These are phyloP conservation scores for Gobius niger DNA, from an alignment of 2,113 vertebrate species.

Conservation along the genomic window DNA sequence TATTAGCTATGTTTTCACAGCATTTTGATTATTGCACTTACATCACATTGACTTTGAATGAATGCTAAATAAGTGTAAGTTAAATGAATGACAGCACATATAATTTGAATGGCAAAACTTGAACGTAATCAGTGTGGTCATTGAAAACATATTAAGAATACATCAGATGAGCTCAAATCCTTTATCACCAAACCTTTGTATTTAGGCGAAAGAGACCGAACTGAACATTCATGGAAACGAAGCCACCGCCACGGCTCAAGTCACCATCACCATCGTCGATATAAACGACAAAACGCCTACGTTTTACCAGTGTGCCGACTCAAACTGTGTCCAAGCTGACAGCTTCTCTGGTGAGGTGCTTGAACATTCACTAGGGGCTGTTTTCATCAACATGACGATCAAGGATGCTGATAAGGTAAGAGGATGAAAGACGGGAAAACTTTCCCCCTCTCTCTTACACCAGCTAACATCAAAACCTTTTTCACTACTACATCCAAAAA, in stretches of 20 bases:
- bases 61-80: no score
- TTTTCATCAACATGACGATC: slow-evolving; percentile 80
- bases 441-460: not conserved
- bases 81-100: no score
- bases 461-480: not conserved
- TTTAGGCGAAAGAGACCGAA: slow-evolving; percentile 68
- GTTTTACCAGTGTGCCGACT: slow-evolving; percentile 81
- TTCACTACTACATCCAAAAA: not conserved
- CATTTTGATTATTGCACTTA: no score
- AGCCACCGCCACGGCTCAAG: slow-evolving; percentile 52
- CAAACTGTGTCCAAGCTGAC: slow-evolving; percentile 56
- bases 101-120: no score
- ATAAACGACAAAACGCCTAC: slow-evolving; percentile 85
- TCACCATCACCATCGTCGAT: slow-evolving; percentile 80
- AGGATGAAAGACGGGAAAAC: not conserved
- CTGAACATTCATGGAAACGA: slow-evolving; percentile 41
- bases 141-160: not conserved
- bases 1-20: no score
- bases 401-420: slow-evolving; percentile 83
- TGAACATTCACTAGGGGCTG: slow-evolving; percentile 77
- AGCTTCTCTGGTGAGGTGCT: slow-evolving; percentile 76
- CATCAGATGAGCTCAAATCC: not conserved
- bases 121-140: no score
- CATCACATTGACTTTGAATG: no score
- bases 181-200: not conserved